Percentiles rank a stretch among this genome's conserved stretches.
phyloP scores from a whole-genome alignment of 2,113 vertebrate genomes.

The Haemorhous mexicanus region DNA sequence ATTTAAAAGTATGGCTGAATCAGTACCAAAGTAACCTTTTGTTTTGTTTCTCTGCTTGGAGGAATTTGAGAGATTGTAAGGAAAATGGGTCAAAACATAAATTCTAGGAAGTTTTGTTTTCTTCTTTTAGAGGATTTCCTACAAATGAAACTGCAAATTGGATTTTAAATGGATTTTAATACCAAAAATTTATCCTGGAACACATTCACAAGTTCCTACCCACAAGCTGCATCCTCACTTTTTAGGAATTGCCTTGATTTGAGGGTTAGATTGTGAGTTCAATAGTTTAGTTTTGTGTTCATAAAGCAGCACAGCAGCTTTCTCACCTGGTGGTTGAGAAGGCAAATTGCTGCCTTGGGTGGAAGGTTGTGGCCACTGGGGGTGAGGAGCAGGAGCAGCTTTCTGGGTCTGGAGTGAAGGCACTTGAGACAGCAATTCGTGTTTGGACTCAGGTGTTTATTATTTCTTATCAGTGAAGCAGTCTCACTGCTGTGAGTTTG shows the following conservation, averaged over 20 bases:
- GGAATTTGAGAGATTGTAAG: background rate
- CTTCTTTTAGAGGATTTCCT: background rate
- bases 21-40: background rate
- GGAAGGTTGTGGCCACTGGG: background rate
- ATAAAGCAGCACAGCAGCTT: background rate
- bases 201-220: background rate
- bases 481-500: too few species aligned
- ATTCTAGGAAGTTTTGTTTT: background rate
- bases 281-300: background rate
- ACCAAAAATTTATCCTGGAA: background rate
- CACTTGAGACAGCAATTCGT: too few species aligned
- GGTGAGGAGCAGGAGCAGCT: background rate
- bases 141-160: background rate
- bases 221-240: background rate
- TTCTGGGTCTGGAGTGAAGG: background rate
- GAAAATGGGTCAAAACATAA: background rate
- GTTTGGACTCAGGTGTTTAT: too few species aligned
- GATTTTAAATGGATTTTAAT: background rate
- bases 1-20: background rate
- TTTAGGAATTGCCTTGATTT: background rate
- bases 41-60: background rate
- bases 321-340: fast-evolving
- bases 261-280: background rate
- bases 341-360: background rate
- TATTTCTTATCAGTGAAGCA: too few species aligned